These are phyloP conservation scores for Hipposideros larvatus DNA, from an alignment of 2,797 vertebrate genomes.

Conservation along the genomic window DNA sequence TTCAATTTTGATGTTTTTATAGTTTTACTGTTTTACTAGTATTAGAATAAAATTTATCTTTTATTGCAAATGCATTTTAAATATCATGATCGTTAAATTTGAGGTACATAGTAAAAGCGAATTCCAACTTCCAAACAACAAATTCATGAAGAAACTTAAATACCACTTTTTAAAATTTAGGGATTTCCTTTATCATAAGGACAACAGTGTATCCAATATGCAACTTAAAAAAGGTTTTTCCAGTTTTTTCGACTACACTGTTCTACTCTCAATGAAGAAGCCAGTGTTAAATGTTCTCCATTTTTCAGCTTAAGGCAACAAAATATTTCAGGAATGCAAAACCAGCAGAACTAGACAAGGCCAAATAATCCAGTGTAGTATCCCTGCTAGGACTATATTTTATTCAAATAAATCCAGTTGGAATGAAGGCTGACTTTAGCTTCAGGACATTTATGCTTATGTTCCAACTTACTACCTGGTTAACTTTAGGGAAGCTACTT, in stretches of 20 bases:
- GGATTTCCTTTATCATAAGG: slow-evolving; percentile 15
- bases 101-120: neutral
- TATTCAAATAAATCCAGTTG: neutral
- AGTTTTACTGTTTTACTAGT: slow-evolving; percentile 25
- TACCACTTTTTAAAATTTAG: slow-evolving; percentile 42
- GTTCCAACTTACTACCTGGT: neutral
- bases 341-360: neutral
- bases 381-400: slow-evolving; percentile 5
- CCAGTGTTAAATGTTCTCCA: neutral
- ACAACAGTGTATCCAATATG: neutral
- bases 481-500: slow-evolving; percentile 12
- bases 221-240: slow-evolving; percentile 61
- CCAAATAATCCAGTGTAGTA: neutral
- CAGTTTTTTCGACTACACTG: neutral
- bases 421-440: neutral
- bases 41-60: slow-evolving; percentile 50
- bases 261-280: slow-evolving; percentile 57
- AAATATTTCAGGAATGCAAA: slow-evolving; percentile 59
- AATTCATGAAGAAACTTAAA: slow-evolving; percentile 56
- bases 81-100: neutral
- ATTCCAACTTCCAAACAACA: slow-evolving; percentile 31
- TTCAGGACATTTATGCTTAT: neutral
- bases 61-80: slow-evolving; percentile 60
- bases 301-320: slow-evolving; percentile 63
- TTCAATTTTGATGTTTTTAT: slow-evolving; percentile 52